Percentiles rank a stretch among this genome's conserved stretches.
Conservation (phyloP, 2,797 vertebrate species). For the Manis pentadactyla region DNA sequence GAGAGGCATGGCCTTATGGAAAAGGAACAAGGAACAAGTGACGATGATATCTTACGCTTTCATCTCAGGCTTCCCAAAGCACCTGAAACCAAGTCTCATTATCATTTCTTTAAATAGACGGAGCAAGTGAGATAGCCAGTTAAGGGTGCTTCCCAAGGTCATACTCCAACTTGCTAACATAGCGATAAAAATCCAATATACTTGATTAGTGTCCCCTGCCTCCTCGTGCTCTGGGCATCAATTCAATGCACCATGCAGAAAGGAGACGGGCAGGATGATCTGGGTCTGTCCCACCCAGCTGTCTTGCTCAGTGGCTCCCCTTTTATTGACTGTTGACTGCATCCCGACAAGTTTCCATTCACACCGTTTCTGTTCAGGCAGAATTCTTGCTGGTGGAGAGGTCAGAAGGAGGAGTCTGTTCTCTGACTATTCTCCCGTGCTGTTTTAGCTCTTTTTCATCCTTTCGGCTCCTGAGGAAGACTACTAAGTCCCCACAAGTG, state of each 20-base stretch:
- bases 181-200: constrained; percentile 71
- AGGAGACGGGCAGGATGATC: background rate
- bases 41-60: constrained; percentile 62
- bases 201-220: background rate
- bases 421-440: background rate
- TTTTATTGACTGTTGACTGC: background rate
- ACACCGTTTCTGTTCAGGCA: background rate
- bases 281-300: background rate
- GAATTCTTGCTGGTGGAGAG: constrained; percentile 17
- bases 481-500: background rate
- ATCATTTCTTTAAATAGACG: constrained; percentile 73
- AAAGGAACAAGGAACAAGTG: constrained; percentile 37
- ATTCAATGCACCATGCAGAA: background rate
- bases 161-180: constrained; percentile 63
- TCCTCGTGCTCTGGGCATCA: background rate
- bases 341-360: background rate
- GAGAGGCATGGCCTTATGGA: constrained; percentile 16
- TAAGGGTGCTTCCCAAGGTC: constrained; percentile 71
- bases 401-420: background rate
- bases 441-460: background rate
- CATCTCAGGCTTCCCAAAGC: constrained; percentile 50
- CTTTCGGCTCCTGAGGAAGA: background rate
- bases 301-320: background rate
- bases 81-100: constrained; percentile 68
- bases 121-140: constrained; percentile 53